Conservation (phyloP, 2,797 vertebrate genomes). For the Sebastes steindachneri region DNA sequence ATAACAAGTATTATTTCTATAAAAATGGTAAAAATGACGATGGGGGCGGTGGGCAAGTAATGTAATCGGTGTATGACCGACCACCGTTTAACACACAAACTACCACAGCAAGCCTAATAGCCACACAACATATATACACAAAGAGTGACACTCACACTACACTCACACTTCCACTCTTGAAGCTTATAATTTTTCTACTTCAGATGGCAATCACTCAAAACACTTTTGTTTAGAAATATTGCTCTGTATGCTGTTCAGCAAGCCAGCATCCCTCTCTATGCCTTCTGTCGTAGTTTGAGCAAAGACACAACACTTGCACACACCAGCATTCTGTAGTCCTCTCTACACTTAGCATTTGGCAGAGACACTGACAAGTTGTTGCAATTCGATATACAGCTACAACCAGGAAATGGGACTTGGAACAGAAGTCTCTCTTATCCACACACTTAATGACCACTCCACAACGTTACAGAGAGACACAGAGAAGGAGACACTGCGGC, state of each 20-base stretch:
- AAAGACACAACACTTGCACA: neutral
- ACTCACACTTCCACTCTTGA: neutral
- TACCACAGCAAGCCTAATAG: neutral
- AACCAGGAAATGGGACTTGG: constrained; percentile 19
- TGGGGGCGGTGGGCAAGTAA: too few relatives aligned
- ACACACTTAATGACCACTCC: constrained; percentile 6
- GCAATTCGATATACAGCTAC: constrained; percentile 26
- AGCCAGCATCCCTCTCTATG: neutral
- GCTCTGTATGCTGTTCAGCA: neutral
- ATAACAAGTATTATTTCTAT: too few relatives aligned
- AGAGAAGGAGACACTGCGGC: neutral
- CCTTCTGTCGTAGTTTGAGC: neutral
- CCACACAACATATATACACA: neutral
- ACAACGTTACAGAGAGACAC: neutral
- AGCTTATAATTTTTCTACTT: neutral
- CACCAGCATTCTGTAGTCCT: neutral
- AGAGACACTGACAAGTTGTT: constrained; percentile 11
- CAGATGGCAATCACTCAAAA: neutral
- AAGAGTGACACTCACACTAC: neutral
- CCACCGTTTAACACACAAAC: too few relatives aligned
- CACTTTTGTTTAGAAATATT: neutral
- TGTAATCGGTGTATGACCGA: too few relatives aligned
- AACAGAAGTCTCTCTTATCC: constrained; percentile 14
- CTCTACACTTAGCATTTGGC: constrained; percentile 20
- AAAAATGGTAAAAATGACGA: too few relatives aligned